Base-by-base conservation (phyloP, 2,888 invertebrate species). In the Resseliella maxima region DNA sequence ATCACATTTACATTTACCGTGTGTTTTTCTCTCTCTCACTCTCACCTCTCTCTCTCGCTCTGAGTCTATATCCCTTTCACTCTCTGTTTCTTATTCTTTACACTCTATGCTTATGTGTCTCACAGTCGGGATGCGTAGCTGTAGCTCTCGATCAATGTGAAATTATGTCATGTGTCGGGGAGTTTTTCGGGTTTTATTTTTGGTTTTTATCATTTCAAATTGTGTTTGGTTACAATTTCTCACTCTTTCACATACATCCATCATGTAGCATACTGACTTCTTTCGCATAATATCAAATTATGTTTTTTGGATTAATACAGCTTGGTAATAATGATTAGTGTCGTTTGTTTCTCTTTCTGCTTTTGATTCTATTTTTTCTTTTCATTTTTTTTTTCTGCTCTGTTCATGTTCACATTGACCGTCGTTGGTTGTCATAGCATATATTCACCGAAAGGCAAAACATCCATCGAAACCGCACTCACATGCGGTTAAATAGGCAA, bases 251-350 rank as follows among this genome's bases (percentile, higher is more conserved):
- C 41, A 50, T 8, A 15, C 46, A 72, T 72, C 31, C 10, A 72
- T 72, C 72, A 72, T 72, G n/a, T 72, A 35, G 31, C 10, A 10
- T 35, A 31, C 27, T 72, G 31, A 15, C 27, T 15, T 35, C 12
- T 31, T 31, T 72, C 31, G 72, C 31, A 72, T 72, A 31, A 72
- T 72, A 72, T 72, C 72, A 59, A 59, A 59, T 59, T 24, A 72
- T 72, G 72, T 72, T 31, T 72, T 72, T 72, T 72, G 31, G 72
- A 31, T 72, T 72, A 72, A 31, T 72, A 31, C 31, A 35, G 31
- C 72, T 72, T 31, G 72, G 72, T 72, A 72, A 72, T 72, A 72
- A 72, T 15, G 72, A 72, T 72, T 31, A 72, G 72, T 59, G 59
- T 59, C 59, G 59, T 72, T 72, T 72, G 72, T 72, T 72, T n/a